Percentiles rank a stretch among this genome's conserved stretches.
phyloP scores from a whole-genome alignment of 1,140 invertebrate genomes.

The Notospermus geniculatus region DNA sequence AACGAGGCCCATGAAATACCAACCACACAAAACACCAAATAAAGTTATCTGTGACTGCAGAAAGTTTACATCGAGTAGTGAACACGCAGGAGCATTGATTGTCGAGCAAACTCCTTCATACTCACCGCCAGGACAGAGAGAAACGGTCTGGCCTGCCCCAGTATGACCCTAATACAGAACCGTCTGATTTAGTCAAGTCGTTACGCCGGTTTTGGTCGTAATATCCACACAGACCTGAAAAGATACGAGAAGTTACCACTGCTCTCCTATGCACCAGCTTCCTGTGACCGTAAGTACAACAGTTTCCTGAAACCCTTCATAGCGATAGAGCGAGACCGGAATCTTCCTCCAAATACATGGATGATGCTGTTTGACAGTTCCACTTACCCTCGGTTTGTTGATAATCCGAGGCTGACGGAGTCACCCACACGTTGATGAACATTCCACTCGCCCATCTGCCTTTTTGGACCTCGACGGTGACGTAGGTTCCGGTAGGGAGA shows the following conservation, averaged over 20 bases:
- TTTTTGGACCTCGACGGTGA: constrained; percentile 37
- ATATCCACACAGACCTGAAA: constrained; percentile 40
- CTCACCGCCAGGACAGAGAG: constrained; percentile 28
- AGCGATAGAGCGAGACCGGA: too few relatives aligned
- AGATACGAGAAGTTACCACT: too few relatives aligned
- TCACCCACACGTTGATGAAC: constrained; percentile 47
- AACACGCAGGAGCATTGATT: too few relatives aligned
- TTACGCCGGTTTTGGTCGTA: constrained; percentile 32
- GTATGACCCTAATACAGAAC: not conserved
- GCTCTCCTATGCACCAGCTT: too few relatives aligned
- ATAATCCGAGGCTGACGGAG: constrained; percentile 36
- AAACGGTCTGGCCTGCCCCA: constrained; percentile 21
- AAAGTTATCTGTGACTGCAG: too few relatives aligned
- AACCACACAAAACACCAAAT: too few relatives aligned
- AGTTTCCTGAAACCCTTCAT: too few relatives aligned
- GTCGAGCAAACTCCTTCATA: not conserved
- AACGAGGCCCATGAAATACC: too few relatives aligned
- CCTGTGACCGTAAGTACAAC: too few relatives aligned
- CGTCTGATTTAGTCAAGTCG: constrained; percentile 28
- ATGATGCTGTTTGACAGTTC: constrained; percentile 19
- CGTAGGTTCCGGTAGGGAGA: constrained; percentile 43
- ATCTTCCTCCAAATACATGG: too few relatives aligned
- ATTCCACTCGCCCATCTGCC: too few relatives aligned
- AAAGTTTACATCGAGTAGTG: too few relatives aligned
- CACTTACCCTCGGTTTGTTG: constrained; percentile 32